Conservation (phyloP, 2,797 vertebrate genomes). For the Mus caroli region DNA sequence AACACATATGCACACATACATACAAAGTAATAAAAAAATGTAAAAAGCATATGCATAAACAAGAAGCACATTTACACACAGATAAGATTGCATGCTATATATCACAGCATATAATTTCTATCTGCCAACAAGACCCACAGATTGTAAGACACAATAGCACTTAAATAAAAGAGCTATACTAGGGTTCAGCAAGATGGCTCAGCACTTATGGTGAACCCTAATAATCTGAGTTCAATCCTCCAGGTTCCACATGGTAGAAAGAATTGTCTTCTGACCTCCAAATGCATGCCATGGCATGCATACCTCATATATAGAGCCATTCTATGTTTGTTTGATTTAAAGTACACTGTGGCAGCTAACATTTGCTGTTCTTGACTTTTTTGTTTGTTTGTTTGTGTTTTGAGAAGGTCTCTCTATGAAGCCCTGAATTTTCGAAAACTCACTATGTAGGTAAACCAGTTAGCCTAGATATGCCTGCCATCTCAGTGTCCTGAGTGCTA, state of each 20-base stretch:
- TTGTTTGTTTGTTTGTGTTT: too few relatives aligned
- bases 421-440: too few relatives aligned
- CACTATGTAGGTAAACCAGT: too few relatives aligned
- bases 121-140: not conserved
- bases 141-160: not conserved
- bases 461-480: too few relatives aligned
- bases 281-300: not conserved
- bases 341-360: not conserved
- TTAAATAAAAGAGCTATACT: not conserved
- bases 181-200: not conserved
- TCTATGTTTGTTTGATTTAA: not conserved
- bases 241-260: too few relatives aligned
- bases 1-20: not conserved
- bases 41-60: not conserved
- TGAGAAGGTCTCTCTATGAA: too few relatives aligned
- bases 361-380: not conserved
- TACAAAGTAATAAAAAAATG: not conserved
- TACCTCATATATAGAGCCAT: not conserved
- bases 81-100: not conserved
- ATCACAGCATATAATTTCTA: not conserved
- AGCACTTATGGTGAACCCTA: not conserved
- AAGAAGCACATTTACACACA: not conserved
- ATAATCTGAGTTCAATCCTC: not conserved
- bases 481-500: too few relatives aligned
- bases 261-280: not conserved